Evolutionary conservation across 1,140 invertebrate genomes (phyloP).

Genomic region (Drosophila sp.): DNA sequence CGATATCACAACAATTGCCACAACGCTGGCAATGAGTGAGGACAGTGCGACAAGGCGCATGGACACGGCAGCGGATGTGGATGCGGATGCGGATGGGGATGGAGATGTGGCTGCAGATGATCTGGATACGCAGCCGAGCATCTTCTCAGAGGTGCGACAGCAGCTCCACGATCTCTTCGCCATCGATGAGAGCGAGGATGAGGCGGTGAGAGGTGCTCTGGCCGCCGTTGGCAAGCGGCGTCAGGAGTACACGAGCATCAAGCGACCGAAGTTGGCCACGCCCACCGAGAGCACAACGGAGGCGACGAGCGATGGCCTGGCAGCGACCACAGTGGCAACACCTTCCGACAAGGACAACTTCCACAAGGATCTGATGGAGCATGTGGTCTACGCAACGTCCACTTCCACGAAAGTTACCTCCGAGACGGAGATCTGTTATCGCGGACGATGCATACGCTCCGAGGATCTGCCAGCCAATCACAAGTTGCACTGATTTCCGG

Average conservation of each 20-base stretch:
- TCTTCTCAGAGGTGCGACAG: conserved; percentile 80
- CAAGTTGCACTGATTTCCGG: conserved; percentile 73
- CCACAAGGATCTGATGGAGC: conserved; percentile 84
- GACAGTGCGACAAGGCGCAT: conserved; percentile 78
- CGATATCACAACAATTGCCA: conserved; percentile 59
- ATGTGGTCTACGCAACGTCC: conserved; percentile 87
- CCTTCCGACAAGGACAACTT: conserved; percentile 65
- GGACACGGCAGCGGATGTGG: conserved; percentile 70
- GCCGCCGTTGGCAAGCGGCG: conserved; percentile 76
- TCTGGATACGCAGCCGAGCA: conserved; percentile 77
- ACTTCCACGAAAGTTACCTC: conserved; percentile 91
- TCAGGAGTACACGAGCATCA: conserved; percentile 83
- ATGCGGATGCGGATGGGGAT: no score
- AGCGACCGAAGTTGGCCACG: conserved; percentile 59
- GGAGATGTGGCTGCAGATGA: conserved; percentile 42
- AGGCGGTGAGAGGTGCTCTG: conserved; percentile 66
- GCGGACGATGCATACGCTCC: conserved; percentile 92
- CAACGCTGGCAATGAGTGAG: conserved; percentile 56
- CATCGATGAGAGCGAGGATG: conserved; percentile 77
- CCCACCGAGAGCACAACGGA: conserved; percentile 53
- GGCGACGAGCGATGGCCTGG: conserved; percentile 33
- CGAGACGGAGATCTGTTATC: conserved; percentile 94
- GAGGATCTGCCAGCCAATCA: conserved; percentile 82
- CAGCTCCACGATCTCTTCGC: conserved; percentile 80
- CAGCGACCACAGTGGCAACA: conserved; percentile 65